A percentile compares a stretch with the other conserved stretches of the same genome.
Evolutionary conservation across 2,888 invertebrate species (phyloP).

Genomic region (Drosophila barbarae): DNA sequence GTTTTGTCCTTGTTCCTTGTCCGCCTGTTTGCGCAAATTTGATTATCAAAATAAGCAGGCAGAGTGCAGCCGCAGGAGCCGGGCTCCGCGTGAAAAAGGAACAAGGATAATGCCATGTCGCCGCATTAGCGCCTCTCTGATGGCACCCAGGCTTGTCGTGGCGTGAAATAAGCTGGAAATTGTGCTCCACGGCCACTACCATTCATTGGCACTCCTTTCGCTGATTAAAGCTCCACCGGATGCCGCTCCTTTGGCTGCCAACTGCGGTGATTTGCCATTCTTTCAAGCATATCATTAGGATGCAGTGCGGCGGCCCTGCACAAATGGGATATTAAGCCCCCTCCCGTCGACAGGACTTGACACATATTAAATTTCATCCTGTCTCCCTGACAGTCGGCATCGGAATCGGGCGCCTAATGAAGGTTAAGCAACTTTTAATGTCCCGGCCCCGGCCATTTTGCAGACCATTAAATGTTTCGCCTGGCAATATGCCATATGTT

Average conservation of each 20-base stretch:
- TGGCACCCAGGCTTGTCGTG: conserved; percentile 18
- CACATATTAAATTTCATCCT: conserved; percentile 67
- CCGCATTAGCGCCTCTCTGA: conserved; percentile 54
- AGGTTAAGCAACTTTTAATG: conserved; percentile 76
- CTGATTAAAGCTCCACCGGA: conserved; percentile 53
- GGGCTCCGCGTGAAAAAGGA: conserved; percentile 10
- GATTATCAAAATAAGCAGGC: conserved; percentile 67
- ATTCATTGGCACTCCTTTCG: conserved; percentile 2
- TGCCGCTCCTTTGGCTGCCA: conserved; percentile 52
- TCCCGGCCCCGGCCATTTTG: conserved; percentile 64
- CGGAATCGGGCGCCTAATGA: conserved; percentile 60
- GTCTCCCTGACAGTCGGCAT: conserved; percentile 53
- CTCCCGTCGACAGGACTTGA: conserved; percentile 50
- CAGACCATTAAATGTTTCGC: conserved; percentile 73
- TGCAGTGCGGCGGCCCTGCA: conserved; percentile 59
- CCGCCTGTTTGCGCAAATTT: conserved; percentile 73
- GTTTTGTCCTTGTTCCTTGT: conserved; percentile 17
- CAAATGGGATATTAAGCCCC: conserved; percentile 69
- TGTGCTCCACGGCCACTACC: conserved; percentile 40
- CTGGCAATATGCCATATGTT: conserved; percentile 74
- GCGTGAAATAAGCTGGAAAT: conserved; percentile 61
- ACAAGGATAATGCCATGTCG: conserved; percentile 63
- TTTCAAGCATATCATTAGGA: conserved; percentile 69
- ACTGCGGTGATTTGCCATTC: conserved; percentile 66
- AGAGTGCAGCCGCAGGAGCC: conserved; percentile 15